Percentiles rank a stretch among this genome's conserved stretches.
phyloP scores from a whole-genome alignment of 1,140 invertebrate genomes.

The Mesaphorura yosii region DNA sequence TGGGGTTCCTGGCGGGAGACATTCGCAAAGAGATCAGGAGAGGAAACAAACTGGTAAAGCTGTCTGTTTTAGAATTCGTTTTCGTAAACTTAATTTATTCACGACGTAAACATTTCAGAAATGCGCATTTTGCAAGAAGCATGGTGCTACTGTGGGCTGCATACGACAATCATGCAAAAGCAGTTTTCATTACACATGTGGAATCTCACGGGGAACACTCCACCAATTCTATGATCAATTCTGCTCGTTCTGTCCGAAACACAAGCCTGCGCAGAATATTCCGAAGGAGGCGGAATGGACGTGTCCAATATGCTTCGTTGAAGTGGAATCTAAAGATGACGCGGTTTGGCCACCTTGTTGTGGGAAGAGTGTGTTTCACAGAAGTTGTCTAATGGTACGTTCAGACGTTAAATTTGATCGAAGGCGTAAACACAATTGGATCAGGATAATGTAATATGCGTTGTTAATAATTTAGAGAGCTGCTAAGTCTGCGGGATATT shows the following conservation, averaged over 20 bases:
- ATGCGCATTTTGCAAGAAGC: conserved; percentile 47
- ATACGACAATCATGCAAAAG: conserved; percentile 42
- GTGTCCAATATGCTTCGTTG: conserved; percentile 39
- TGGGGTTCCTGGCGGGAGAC: conserved; percentile 49
- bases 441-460: too few relatives aligned
- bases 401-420: background rate
- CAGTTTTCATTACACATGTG: conserved; percentile 53
- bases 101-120: conserved; percentile 37
- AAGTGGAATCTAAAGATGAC: conserved; percentile 32
- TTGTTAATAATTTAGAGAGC: conserved; percentile 4
- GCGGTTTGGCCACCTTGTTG: conserved; percentile 42
- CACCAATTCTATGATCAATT: conserved; percentile 47
- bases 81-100: background rate
- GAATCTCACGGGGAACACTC: conserved; percentile 41
- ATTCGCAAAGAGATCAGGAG: conserved; percentile 46
- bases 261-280: conserved; percentile 14
- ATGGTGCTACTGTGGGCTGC: conserved; percentile 49
- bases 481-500: conserved; percentile 17
- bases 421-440: too few relatives aligned
- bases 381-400: conserved; percentile 39
- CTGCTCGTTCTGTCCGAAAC: conserved; percentile 36
- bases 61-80: background rate
- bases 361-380: conserved; percentile 41
- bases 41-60: conserved; percentile 38
- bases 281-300: background rate